These are phyloP conservation scores for Mellivora capensis DNA, from an alignment of 2,113 vertebrate species.

Conservation along the genomic window DNA sequence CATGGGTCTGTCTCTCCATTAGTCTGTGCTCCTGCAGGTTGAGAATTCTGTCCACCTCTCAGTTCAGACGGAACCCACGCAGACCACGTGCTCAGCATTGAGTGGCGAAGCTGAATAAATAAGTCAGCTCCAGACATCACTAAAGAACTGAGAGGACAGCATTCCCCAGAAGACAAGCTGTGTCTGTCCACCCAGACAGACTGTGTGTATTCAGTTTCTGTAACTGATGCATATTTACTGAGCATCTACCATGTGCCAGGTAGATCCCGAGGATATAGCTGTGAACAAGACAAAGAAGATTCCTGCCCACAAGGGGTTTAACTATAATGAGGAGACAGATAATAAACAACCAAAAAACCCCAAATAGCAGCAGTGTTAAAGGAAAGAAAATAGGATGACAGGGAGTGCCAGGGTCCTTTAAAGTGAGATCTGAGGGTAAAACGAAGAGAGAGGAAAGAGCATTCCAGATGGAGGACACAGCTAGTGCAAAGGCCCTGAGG, in stretches of 20 bases:
- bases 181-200: not conserved
- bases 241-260: not conserved
- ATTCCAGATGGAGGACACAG: not conserved
- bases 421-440: not conserved
- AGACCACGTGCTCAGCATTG: not conserved
- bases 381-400: not conserved
- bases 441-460: not conserved
- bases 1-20: not conserved
- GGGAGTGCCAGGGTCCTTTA: not conserved
- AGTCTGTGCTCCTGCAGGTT: not conserved
- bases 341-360: not conserved
- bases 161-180: not conserved
- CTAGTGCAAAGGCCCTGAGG: not conserved
- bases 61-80: not conserved
- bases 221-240: not conserved
- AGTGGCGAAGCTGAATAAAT: not conserved
- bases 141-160: not conserved
- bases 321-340: not conserved
- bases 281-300: not conserved
- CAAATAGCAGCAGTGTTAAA: not conserved
- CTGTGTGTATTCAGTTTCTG: not conserved
- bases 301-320: not conserved
- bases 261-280: not conserved
- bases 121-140: not conserved
- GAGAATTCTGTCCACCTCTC: not conserved